These are phyloP conservation scores for Eremophila alpestris DNA, from an alignment of 2,797 vertebrate genomes.

Conservation along the genomic window DNA sequence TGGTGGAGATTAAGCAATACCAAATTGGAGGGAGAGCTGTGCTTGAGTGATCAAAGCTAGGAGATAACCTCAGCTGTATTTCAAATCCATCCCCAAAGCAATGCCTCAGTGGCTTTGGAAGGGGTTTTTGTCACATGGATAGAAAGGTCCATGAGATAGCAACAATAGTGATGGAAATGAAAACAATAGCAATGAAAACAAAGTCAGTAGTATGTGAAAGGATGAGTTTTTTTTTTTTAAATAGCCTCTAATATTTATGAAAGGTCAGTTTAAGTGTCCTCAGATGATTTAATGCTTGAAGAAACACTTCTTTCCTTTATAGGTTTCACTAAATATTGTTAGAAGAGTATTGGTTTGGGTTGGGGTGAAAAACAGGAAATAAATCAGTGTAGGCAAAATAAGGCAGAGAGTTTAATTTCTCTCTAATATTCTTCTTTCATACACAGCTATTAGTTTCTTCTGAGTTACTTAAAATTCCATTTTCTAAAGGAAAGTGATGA, in stretches of 20 bases:
- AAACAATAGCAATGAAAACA: neutral
- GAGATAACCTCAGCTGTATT: neutral
- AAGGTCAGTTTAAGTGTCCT: neutral
- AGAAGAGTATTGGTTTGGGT: neutral
- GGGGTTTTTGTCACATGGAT: neutral
- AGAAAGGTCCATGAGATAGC: neutral
- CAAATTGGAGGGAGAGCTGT: neutral
- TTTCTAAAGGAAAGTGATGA: neutral
- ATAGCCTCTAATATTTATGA: neutral
- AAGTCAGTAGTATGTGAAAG: neutral
- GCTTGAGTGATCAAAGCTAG: neutral
- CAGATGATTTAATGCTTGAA: neutral
- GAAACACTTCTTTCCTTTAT: neutral
- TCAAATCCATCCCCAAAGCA: neutral
- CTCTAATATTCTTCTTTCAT: neutral
- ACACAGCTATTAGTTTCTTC: neutral
- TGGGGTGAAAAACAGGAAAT: neutral
- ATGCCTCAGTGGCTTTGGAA: neutral
- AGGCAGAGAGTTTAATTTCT: neutral
- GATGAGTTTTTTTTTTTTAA: neutral
- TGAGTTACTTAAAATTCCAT: neutral
- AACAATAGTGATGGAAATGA: neutral
- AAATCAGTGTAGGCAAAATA: neutral
- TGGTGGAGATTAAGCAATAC: neutral
- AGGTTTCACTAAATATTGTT: neutral